phyloP scores from a whole-genome alignment of 2,113 vertebrate species.

The Daphoenositta chrysoptera region DNA sequence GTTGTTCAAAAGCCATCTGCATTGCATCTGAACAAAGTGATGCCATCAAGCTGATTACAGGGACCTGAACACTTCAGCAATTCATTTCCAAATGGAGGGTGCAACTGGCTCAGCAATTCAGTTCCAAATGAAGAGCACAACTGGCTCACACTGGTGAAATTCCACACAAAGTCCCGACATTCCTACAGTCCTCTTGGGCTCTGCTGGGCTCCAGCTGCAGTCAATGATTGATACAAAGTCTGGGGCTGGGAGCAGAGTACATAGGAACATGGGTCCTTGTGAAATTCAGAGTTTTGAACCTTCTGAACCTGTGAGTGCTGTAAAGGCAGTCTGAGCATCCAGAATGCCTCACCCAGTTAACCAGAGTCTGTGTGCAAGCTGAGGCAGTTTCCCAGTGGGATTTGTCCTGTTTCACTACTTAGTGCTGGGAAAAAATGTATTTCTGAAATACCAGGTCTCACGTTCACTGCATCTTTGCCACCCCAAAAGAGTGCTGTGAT shows the following conservation, averaged over 20 bases:
- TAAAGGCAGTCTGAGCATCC: background rate
- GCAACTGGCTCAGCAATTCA: background rate
- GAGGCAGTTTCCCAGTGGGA: background rate
- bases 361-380: background rate
- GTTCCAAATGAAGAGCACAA: background rate
- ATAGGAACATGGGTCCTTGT: background rate
- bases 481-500: background rate
- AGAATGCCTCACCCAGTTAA: background rate
- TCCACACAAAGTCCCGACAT: constrained; percentile 59
- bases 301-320: background rate
- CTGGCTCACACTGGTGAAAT: constrained; percentile 53
- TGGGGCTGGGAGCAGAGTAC: background rate
- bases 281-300: constrained; percentile 21
- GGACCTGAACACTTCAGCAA: background rate
- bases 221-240: constrained; percentile 29
- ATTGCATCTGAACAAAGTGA: background rate
- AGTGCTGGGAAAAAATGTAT: background rate
- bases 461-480: accelerated
- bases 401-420: background rate
- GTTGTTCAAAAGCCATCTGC: background rate
- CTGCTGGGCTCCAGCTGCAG: background rate
- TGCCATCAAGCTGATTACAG: constrained; percentile 1
- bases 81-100: background rate
- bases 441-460: background rate
- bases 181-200: background rate